These are phyloP conservation scores for Mycteria americana DNA, from an alignment of 2,797 vertebrate genomes.

Conservation along the genomic window DNA sequence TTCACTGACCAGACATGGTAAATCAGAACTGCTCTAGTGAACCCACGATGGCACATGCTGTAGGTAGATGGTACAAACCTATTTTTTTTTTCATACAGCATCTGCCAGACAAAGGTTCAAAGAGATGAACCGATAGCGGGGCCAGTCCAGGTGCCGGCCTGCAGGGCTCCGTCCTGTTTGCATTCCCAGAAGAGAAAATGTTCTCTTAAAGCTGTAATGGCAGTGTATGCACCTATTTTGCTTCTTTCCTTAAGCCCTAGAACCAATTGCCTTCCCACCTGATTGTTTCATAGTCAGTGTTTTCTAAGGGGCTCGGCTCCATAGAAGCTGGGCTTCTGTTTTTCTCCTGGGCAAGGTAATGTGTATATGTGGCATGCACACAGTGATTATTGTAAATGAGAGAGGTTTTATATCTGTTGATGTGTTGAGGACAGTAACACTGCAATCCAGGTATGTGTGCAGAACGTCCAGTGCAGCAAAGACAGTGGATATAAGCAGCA, in stretches of 20 bases:
- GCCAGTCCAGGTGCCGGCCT: not conserved
- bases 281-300: not conserved
- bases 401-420: not conserved
- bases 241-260: not conserved
- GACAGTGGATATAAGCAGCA: not conserved
- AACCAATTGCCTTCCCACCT: not conserved
- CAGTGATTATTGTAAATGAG: not conserved
- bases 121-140: fast-evolving
- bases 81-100: not conserved
- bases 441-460: not conserved
- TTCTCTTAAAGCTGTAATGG: not conserved
- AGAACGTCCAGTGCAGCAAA: not conserved
- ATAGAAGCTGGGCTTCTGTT: not conserved
- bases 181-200: not conserved
- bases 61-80: not conserved
- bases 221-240: not conserved
- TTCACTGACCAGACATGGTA: not conserved
- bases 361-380: too few relatives aligned
- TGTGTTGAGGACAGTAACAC: not conserved
- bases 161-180: not conserved
- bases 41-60: not conserved
- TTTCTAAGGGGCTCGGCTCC: not conserved
- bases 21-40: slow-evolving; percentile 53
- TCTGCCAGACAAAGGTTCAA: not conserved
- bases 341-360: not conserved